Evolutionary conservation across 1,140 invertebrate species (phyloP), one percentile per base, ranked within the genome.

Genomic region (Drosophila pectinifera): DNA sequence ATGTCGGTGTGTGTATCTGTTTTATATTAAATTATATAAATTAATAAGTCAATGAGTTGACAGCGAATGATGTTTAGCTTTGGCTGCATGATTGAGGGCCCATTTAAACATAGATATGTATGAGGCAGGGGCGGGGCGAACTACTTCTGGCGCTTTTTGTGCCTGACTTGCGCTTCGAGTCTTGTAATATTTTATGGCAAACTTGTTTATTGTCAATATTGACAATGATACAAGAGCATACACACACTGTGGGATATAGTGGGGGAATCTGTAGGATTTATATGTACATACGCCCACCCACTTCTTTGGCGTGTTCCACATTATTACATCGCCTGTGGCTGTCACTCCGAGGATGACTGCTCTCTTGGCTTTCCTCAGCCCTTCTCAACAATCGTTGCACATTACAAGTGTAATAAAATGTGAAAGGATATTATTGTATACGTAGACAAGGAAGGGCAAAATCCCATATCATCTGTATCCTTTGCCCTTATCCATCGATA

Each of bases 131-230:
- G 43, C 45, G 36, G 20, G 18, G 28, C 31, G 6, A 7, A 56
- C 5, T 13, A 53, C 38, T 56, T 48, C 28, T 36, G 24, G 2
- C 10, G 24, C 36, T 16, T 26, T 57, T 18, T 46, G 22, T 62
- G 53, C n/a, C 20, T 38, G 31, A 54, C 28, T 39, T 20, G 54
- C 54, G 43, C 76, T 69, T 43, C 46, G 56, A 24, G 61, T 72
- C 75, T 48, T 89, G 76, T 84, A 78, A 80, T 65, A 46, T 84
- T 88, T 84, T 89, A 84, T 84, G 65, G 84, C 84, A 90, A 88
- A 90, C 85, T 89, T 89, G 85, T 89, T 89, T 89, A 90, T 80
- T 89, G 85, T 89, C 84, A 89, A 89, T 89, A 89, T 89, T 89
- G 84, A 89, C 84, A 89, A 79, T 86, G 82, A 78, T 72, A 81